These are phyloP conservation scores for Melozone crissalis DNA, from an alignment of 2,113 vertebrate species.

Conservation along the genomic window DNA sequence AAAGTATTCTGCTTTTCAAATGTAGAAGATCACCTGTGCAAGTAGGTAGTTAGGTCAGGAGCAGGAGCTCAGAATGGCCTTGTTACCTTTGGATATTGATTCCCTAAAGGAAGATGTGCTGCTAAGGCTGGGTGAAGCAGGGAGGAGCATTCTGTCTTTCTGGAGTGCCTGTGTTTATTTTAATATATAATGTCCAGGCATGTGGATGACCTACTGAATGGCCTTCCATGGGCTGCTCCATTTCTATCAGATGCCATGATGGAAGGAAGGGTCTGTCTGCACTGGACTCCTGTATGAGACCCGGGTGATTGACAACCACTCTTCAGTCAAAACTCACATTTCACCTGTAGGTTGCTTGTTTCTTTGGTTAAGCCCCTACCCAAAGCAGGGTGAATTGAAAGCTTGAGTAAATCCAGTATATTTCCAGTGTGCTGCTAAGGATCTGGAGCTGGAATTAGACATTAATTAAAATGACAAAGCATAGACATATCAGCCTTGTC, in stretches of 20 bases:
- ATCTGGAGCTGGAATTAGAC: background rate
- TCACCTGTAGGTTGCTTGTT: background rate
- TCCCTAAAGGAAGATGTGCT: background rate
- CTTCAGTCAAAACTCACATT: background rate
- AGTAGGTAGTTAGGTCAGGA: background rate
- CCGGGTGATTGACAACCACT: background rate
- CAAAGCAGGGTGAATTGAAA: background rate
- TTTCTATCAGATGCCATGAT: background rate
- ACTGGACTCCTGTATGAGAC: background rate
- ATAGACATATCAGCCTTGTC: background rate
- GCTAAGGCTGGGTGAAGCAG: background rate
- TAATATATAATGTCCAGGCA: accelerated
- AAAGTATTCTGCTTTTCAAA: background rate
- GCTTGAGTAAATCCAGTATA: background rate
- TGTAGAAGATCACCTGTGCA: background rate
- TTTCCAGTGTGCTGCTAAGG: background rate
- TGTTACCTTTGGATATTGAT: background rate
- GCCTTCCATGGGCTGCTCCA: background rate
- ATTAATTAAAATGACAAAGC: background rate
- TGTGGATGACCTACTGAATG: background rate
- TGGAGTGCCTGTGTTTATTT: background rate
- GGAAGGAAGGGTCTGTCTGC: background rate
- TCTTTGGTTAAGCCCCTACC: background rate
- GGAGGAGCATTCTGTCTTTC: background rate
- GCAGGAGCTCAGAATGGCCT: background rate